A percentile compares a stretch with the other conserved stretches of the same genome.
Evolutionary conservation across 2,113 vertebrate genomes (phyloP).

Genomic region (Oreochromis niloticus): DNA sequence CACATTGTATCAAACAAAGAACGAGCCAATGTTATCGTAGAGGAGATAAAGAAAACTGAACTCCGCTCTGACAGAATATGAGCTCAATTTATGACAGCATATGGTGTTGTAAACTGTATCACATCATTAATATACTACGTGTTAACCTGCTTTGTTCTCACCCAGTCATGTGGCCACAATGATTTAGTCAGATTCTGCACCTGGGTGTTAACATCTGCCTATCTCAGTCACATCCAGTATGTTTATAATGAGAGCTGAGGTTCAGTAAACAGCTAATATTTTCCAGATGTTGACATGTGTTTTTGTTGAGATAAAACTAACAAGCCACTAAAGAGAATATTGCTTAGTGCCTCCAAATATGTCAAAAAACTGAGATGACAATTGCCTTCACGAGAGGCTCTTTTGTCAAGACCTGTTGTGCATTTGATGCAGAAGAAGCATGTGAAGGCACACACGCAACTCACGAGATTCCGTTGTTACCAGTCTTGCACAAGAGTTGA

Average conservation of each 20-base stretch:
- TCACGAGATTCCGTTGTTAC: neutral
- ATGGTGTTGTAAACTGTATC: neutral
- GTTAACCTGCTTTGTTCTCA: neutral
- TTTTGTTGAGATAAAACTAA: neutral
- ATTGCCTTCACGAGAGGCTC: neutral
- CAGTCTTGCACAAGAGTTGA: neutral
- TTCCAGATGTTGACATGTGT: neutral
- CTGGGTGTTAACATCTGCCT: neutral
- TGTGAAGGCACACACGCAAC: neutral
- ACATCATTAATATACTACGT: neutral
- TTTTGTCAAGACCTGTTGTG: neutral
- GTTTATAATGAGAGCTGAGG: neutral
- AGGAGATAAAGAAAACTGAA: slow-evolving; percentile 30
- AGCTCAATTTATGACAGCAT: neutral
- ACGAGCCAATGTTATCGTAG: neutral
- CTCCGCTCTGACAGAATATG: neutral
- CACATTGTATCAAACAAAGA: neutral
- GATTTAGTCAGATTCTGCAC: neutral
- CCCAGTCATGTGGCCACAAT: neutral
- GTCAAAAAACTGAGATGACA: neutral
- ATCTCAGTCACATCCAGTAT: neutral
- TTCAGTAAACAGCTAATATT: neutral
- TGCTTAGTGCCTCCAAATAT: neutral
- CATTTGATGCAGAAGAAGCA: neutral
- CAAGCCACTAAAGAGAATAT: neutral